Evolutionary conservation across 2,888 invertebrate genomes (phyloP), one percentile per base, ranked within the genome.

Genomic region (Auanema freiburgensis): DNA sequence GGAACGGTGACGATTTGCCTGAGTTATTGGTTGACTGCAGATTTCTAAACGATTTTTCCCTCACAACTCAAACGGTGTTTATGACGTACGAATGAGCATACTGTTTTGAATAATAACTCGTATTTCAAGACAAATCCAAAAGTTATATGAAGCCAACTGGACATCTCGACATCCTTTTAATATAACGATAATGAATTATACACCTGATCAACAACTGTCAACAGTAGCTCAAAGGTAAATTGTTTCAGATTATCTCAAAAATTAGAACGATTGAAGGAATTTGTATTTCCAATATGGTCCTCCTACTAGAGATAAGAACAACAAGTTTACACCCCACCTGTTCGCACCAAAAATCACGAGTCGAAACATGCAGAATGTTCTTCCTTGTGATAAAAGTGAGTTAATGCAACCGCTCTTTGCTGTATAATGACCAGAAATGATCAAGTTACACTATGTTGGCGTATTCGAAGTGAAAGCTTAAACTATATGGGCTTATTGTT

Each of bases 11-110:
- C 11, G 52, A 64, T 5, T 25, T 67, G 44, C 67, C 67, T 5
- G 63, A 66, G n/a, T 50, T 77, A 10, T 53, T 75, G 16, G 65
- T 77, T 16, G 77, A 77, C 62, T 74, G 75, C 52, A 64, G 74
- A 46, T 76, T 69, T 58, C 50, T 77, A 41, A 57, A 67, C 3
- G 69, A 67, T 18, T 74, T 52, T 46, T 63, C 65, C 10, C 62
- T 69, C 11, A 23, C 21, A 10, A 58, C 66, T 1, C 74, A 74
- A 57, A 51, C 65, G 11, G 50, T 52, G 12, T 74, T 49, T 46
- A 65, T 66, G 33, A 63, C 58, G 73, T 73, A 6, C 33, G 33
- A 5, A 33, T 33, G 33, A 33, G 33, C 33, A 33, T 33, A 33
- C 8, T 33, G 33, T 33, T 33, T 33, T 33, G 4, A 33, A 46